Percentiles rank a stretch among this genome's conserved stretches.
Conservation (phyloP, 2,888 invertebrate species). For the Pachycephus smyrnensis region DNA sequence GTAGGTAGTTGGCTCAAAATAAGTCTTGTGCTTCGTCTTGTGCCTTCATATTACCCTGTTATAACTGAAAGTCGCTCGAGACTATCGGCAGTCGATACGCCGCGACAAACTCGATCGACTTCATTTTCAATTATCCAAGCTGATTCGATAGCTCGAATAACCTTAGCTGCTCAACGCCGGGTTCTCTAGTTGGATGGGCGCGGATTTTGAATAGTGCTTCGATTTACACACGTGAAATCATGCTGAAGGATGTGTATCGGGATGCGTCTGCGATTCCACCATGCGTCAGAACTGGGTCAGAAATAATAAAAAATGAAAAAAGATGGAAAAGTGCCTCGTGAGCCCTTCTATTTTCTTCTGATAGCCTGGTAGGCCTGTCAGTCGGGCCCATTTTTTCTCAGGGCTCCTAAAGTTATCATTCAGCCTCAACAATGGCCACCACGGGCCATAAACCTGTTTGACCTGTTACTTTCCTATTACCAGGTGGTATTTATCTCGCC, state of each 20-base stretch:
- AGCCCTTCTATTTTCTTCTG: slow-evolving; percentile 41
- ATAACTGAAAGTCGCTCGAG: neutral
- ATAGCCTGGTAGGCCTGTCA: slow-evolving; percentile 47
- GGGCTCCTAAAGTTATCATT: slow-evolving; percentile 45
- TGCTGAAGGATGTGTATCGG: neutral
- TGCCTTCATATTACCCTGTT: slow-evolving; percentile 3
- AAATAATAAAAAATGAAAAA: neutral
- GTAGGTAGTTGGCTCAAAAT: neutral
- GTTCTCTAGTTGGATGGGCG: neutral
- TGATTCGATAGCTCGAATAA: neutral
- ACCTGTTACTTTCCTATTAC: slow-evolving; percentile 50
- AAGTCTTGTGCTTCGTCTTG: neutral
- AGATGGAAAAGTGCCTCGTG: neutral
- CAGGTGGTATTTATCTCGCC: slow-evolving; percentile 38
- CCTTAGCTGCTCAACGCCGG: neutral
- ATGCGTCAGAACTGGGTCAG: neutral
- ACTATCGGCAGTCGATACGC: slow-evolving; percentile 6
- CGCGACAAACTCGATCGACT: neutral
- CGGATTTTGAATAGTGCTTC: neutral
- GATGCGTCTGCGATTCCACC: neutral
- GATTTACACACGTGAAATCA: neutral
- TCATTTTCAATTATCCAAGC: neutral
- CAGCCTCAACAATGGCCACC: slow-evolving; percentile 5
- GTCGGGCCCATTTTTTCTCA: slow-evolving; percentile 53
- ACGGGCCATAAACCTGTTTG: slow-evolving; percentile 15